phyloP scores from a whole-genome alignment of 2,888 invertebrate genomes.

The Crematogaster levior region DNA sequence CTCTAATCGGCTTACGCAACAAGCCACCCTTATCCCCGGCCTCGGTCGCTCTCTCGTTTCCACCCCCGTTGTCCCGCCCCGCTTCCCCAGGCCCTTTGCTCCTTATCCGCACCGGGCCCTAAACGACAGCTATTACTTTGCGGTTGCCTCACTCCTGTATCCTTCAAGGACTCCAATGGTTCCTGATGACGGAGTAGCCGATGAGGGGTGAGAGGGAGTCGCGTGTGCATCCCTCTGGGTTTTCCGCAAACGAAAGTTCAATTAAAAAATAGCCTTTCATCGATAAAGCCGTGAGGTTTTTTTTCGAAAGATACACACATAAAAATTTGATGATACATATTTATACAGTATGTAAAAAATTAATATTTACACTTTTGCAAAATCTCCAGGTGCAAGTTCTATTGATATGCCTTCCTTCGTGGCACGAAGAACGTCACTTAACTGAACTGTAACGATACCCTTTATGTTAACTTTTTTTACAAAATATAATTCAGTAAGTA shows the following conservation, averaged over 20 bases:
- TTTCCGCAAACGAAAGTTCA: conserved; percentile 4
- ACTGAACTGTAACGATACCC: too few species aligned
- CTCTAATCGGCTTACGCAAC: conserved; percentile 85
- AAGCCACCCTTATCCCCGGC: conserved; percentile 78
- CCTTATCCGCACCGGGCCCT: conserved; percentile 54
- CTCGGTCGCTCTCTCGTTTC: conserved; percentile 58
- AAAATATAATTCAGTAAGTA: too few species aligned
- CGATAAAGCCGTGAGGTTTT: background rate
- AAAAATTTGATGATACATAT: background rate
- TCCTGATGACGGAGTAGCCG: background rate
- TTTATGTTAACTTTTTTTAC: too few species aligned
- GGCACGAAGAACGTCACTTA: too few species aligned
- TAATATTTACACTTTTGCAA: background rate
- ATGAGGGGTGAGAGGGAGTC: background rate
- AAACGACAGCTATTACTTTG: conserved; percentile 74
- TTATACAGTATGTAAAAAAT: background rate
- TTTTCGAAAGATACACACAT: background rate
- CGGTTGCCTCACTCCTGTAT: conserved; percentile 55
- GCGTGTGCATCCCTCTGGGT: background rate
- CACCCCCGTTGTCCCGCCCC: conserved; percentile 58
- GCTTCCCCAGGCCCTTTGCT: conserved; percentile 40
- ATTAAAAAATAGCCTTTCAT: conserved; percentile 23
- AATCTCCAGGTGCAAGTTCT: background rate
- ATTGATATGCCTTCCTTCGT: too few species aligned
- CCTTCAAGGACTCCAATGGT: conserved; percentile 33